Evolutionary conservation across 2,888 invertebrate genomes (phyloP).

Genomic region (Plagiodera versicolora): DNA sequence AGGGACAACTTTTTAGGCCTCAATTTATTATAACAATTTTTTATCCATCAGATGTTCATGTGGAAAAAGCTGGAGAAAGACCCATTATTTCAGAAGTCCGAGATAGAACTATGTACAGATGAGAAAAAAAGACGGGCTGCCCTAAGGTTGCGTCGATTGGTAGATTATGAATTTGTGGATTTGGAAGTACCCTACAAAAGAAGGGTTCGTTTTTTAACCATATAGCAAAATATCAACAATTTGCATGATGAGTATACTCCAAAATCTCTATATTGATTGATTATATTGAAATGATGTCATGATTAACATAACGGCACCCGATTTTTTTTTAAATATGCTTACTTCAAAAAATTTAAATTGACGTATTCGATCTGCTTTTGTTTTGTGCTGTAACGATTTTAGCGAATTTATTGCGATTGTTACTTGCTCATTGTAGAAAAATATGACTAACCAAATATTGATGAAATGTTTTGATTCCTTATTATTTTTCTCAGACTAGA

Average conservation of each 20-base stretch:
- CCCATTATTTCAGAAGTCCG: constrained; percentile 71
- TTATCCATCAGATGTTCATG: constrained; percentile 69
- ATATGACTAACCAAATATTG: no score
- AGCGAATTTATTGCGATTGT: no score
- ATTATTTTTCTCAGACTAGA: constrained; percentile 60
- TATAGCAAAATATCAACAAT: no score
- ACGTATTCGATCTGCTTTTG: no score
- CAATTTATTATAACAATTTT: background rate
- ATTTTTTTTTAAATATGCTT: no score
- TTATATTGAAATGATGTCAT: no score
- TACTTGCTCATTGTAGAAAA: no score
- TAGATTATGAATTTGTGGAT: constrained; percentile 68
- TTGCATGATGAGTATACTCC: no score
- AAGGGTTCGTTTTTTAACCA: constrained; percentile 56
- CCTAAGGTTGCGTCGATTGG: constrained; percentile 66
- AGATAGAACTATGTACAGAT: constrained; percentile 65
- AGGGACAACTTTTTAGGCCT: background rate
- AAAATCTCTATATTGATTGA: no score
- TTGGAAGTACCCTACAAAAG: constrained; percentile 65
- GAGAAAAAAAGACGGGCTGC: constrained; percentile 75
- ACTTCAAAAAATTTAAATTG: no score
- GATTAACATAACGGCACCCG: no score
- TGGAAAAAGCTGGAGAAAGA: constrained; percentile 79
- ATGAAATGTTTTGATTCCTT: background rate
- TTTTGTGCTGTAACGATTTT: no score